These are phyloP conservation scores for Enteromius radiatus DNA, from an alignment of 2,797 vertebrate genomes.

Conservation along the genomic window DNA sequence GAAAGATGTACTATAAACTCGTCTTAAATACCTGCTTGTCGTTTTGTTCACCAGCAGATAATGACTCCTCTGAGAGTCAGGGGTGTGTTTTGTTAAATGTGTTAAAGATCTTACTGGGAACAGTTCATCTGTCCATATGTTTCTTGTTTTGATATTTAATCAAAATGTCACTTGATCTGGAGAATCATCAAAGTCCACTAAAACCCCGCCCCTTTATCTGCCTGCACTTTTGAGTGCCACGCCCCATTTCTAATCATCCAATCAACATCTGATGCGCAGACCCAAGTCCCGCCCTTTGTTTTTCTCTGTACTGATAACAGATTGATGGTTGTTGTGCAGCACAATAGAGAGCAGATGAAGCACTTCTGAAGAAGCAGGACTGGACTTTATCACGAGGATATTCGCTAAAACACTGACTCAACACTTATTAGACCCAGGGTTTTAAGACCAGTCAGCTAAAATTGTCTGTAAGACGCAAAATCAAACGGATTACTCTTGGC, in stretches of 20 bases:
- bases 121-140: too few relatives aligned
- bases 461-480: too few relatives aligned
- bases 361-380: not conserved
- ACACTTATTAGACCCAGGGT: not conserved
- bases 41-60: too few relatives aligned
- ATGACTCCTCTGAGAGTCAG: too few relatives aligned
- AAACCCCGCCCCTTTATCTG: not conserved
- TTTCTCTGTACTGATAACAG: not conserved
- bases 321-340: not conserved
- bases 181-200: not conserved
- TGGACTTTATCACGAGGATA: not conserved
- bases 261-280: not conserved
- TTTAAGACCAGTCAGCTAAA: too few relatives aligned
- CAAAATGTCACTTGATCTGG: not conserved
- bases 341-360: not conserved
- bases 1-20: not conserved
- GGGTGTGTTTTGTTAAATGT: too few relatives aligned
- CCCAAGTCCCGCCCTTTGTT: not conserved
- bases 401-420: not conserved
- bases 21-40: too few relatives aligned
- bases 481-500: too few relatives aligned
- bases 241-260: not conserved
- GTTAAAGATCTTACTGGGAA: too few relatives aligned
- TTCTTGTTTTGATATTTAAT: not conserved
- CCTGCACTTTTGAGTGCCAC: not conserved